Evolutionary conservation across 23 tunicate species (phyloP).

Genomic region (Corella eumyota): DNA sequence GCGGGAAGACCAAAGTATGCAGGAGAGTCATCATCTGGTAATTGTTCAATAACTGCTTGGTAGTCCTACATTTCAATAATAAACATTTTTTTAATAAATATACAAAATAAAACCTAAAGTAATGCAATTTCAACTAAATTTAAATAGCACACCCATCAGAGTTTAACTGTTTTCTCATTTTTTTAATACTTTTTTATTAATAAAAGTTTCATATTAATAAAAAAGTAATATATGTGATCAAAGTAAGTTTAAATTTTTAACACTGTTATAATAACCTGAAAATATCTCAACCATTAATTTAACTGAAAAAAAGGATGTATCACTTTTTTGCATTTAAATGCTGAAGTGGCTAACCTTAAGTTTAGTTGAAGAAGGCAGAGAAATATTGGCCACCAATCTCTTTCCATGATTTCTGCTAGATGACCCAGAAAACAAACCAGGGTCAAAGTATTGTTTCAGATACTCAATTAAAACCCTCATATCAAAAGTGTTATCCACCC

Average conservation of each 20-base stretch:
- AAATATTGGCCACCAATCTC: slow-evolving; percentile 32
- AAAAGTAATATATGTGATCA: too few species aligned
- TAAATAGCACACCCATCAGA: too few species aligned
- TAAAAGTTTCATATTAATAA: too few species aligned
- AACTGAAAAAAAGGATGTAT: too few species aligned
- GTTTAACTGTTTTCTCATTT: background rate
- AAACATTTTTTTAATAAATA: too few species aligned
- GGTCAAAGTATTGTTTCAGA: slow-evolving; percentile 54
- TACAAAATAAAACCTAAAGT: too few species aligned
- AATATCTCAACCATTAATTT: too few species aligned
- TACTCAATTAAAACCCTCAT: slow-evolving; percentile 64
- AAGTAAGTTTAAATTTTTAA: too few species aligned
- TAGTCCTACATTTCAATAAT: slow-evolving; percentile 28
- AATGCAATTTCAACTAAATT: too few species aligned
- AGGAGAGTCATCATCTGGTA: slow-evolving; percentile 82
- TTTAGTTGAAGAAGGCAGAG: slow-evolving; percentile 51
- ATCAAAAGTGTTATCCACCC: slow-evolving; percentile 86
- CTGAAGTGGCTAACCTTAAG: too few species aligned
- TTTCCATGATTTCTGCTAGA: slow-evolving; percentile 20
- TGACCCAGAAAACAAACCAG: slow-evolving; percentile 29
- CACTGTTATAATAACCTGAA: too few species aligned
- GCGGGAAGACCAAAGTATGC: slow-evolving; percentile 74
- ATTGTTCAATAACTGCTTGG: slow-evolving; percentile 27
- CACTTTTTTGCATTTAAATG: too few species aligned
- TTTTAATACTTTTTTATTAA: background rate